Percentiles rank a stretch among this genome's conserved stretches.
phyloP scores from a whole-genome alignment of 2,888 invertebrate species.

The Agonopterix subpropinquella region DNA sequence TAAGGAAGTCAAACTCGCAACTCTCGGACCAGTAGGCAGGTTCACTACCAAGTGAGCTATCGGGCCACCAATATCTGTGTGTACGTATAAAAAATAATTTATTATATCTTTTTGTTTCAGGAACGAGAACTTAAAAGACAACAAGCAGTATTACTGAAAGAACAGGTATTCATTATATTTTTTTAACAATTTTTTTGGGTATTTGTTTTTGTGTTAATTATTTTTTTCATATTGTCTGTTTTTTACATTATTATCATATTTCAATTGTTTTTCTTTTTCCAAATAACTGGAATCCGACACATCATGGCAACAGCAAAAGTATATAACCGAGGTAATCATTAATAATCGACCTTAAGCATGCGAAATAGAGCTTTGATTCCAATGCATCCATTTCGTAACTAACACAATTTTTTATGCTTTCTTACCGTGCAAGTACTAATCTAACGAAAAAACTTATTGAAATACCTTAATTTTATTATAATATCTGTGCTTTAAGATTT shows the following conservation, averaged over 20 bases:
- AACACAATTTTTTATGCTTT: no score
- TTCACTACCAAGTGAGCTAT: no score
- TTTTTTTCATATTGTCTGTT: conserved; percentile 12
- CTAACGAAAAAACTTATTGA: no score
- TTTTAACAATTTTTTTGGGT: conserved; percentile 1
- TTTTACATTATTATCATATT: conserved; percentile 18
- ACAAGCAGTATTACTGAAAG: conserved; percentile 91
- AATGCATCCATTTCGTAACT: no score
- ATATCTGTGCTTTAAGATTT: no score
- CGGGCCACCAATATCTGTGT: background rate
- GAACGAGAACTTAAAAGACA: conserved; percentile 94
- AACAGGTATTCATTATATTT: conserved; percentile 82
- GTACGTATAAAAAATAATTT: no score
- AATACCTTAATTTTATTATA: no score
- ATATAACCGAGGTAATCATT: conserved; percentile 89
- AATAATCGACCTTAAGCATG: no score
- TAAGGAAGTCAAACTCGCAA: no score
- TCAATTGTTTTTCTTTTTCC: conserved; percentile 16
- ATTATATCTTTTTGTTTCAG: conserved; percentile 74
- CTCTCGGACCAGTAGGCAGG: no score
- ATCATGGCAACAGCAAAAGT: conserved; percentile 80
- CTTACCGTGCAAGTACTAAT: no score
- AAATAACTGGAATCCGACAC: conserved; percentile 12
- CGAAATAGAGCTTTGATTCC: no score
- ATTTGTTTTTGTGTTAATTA: conserved; percentile 10